Conservation (phyloP, 2,888 invertebrate genomes). For the Syritta pipiens region DNA sequence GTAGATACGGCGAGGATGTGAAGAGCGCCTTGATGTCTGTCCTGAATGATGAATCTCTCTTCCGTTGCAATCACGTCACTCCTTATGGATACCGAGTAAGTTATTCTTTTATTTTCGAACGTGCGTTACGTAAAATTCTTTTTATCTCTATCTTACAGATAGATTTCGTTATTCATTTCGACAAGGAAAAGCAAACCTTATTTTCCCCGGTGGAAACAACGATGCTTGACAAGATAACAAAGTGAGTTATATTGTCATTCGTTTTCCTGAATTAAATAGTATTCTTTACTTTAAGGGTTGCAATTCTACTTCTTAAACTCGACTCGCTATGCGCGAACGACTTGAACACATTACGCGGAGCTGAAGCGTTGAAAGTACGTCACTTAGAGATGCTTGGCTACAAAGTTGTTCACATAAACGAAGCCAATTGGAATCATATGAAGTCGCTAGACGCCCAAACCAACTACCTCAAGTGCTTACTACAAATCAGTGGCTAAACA, state of each 20-base stretch:
- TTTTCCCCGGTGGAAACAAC: slow-evolving; percentile 74
- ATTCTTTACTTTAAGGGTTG: slow-evolving; percentile 72
- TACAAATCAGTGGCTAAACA: slow-evolving; percentile 74
- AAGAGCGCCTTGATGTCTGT: slow-evolving; percentile 72
- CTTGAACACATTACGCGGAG: slow-evolving; percentile 80
- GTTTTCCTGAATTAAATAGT: not conserved
- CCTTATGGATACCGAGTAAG: slow-evolving; percentile 78
- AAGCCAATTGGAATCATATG: slow-evolving; percentile 81
- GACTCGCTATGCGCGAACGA: slow-evolving; percentile 80
- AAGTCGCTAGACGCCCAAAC: slow-evolving; percentile 79
- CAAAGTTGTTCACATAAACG: slow-evolving; percentile 81
- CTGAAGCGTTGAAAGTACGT: slow-evolving; percentile 80
- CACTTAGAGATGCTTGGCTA: slow-evolving; percentile 85
- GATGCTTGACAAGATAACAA: slow-evolving; percentile 77
- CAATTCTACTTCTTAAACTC: slow-evolving; percentile 79
- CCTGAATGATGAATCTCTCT: slow-evolving; percentile 74
- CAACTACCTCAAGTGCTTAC: slow-evolving; percentile 79
- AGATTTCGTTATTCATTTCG: slow-evolving; percentile 78
- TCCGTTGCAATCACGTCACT: slow-evolving; percentile 77
- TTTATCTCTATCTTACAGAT: slow-evolving; percentile 70
- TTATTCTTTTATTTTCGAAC: no score
- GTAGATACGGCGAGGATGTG: slow-evolving; percentile 73
- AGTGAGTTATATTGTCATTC: slow-evolving; percentile 71
- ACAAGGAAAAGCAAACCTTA: slow-evolving; percentile 74
- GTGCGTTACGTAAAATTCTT: no score